Evolutionary conservation across 2,113 vertebrate genomes (phyloP).

Genomic region (Bambusicola thoracicus): DNA sequence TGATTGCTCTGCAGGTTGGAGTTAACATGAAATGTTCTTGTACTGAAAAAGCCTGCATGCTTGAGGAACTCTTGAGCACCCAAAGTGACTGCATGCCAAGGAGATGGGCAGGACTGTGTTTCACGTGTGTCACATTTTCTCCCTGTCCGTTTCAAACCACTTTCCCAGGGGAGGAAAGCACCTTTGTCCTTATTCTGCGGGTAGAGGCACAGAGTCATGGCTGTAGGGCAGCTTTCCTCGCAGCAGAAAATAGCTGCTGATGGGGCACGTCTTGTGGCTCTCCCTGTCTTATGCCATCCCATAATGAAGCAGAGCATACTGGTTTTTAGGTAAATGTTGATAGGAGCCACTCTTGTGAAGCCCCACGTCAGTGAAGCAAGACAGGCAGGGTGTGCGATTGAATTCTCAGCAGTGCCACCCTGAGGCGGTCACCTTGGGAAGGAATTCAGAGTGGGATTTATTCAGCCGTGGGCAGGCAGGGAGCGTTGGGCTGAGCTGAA

Average conservation of each 20-base stretch:
- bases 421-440: neutral
- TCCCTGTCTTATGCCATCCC: neutral
- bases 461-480: neutral
- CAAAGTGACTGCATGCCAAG: neutral
- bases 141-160: neutral
- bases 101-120: fast-evolving
- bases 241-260: neutral
- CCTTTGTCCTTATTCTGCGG: neutral
- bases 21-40: fast-evolving
- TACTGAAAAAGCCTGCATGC: neutral
- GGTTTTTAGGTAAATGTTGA: neutral
- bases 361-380: neutral
- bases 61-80: neutral
- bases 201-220: neutral
- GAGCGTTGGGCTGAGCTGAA: neutral
- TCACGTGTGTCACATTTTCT: neutral
- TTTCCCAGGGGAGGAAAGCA: neutral
- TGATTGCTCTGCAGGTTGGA: neutral
- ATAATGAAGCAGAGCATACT: neutral
- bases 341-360: neutral
- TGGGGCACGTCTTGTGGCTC: neutral
- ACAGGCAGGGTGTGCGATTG: neutral
- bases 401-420: neutral
- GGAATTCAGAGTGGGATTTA: neutral
- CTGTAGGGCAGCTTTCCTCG: neutral